A percentile compares a stretch with the other conserved stretches of the same genome.
phyloP scores from a whole-genome alignment of 1,140 invertebrate species.

The Gryon sp. region DNA sequence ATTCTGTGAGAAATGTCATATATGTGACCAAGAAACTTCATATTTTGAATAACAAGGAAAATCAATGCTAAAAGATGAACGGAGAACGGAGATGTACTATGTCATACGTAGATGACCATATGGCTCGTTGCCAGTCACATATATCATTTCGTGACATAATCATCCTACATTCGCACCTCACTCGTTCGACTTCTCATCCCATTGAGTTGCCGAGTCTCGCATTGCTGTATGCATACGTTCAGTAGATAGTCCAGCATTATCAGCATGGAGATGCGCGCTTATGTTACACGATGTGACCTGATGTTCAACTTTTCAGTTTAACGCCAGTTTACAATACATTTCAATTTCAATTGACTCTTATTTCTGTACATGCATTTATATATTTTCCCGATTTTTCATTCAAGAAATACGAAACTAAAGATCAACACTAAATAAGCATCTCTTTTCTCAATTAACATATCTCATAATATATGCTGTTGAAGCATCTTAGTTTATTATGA shows the following conservation, averaged over 20 bases:
- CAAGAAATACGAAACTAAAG: no score
- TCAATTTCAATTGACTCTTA: constrained; percentile 7
- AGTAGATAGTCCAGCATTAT: constrained; percentile 67
- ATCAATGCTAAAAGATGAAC: neutral
- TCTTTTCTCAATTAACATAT: no score
- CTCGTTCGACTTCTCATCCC: constrained; percentile 65
- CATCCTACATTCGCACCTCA: constrained; percentile 68
- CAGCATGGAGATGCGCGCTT: constrained; percentile 63
- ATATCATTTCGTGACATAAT: constrained; percentile 71
- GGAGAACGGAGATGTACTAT: neutral
- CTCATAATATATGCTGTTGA: no score
- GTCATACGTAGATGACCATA: constrained; percentile 8
- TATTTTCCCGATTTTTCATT: no score
- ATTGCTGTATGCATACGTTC: constrained; percentile 69
- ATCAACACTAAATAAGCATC: no score
- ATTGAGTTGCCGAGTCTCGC: constrained; percentile 21
- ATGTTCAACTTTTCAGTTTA: constrained; percentile 29
- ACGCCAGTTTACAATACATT: constrained; percentile 15
- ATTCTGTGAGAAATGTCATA: constrained; percentile 16
- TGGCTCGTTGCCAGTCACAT: constrained; percentile 45
- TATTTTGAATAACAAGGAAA: constrained; percentile 2
- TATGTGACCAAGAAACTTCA: constrained; percentile 11
- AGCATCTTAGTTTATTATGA: no score
- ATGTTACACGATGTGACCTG: constrained; percentile 59
- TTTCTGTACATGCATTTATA: no score